These are phyloP conservation scores for Camelus dromedarius DNA, from an alignment of 2,113 vertebrate genomes.

Conservation along the genomic window DNA sequence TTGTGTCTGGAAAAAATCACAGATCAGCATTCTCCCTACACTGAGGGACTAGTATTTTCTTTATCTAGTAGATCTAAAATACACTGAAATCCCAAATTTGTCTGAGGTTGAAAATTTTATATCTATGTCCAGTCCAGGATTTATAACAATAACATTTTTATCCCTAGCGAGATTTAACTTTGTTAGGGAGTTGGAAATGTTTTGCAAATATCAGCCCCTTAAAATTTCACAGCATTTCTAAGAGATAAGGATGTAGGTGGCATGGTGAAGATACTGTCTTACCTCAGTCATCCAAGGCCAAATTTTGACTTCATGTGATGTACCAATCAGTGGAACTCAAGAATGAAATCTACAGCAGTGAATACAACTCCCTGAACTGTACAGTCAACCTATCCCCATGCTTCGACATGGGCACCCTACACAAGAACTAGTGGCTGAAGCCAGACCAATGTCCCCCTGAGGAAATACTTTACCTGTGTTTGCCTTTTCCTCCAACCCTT, in stretches of 20 bases:
- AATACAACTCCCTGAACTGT: neutral
- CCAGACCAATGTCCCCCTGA: neutral
- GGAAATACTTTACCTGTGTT: conserved; percentile 4
- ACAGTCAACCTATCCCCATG: neutral
- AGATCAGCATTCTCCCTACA: neutral
- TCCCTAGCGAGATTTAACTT: neutral
- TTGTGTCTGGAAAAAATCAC: neutral
- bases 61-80: neutral
- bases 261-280: neutral
- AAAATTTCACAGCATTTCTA: neutral
- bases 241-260: neutral
- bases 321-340: neutral
- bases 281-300: neutral
- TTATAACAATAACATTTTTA: conserved; percentile 45
- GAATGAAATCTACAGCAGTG: neutral
- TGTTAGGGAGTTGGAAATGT: neutral
- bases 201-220: neutral
- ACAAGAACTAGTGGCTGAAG: neutral
- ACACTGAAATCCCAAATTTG: conserved; percentile 30
- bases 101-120: conserved; percentile 58
- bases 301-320: neutral
- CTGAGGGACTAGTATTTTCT: conserved; percentile 13
- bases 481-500: neutral
- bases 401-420: neutral
- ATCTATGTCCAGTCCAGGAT: neutral